These are phyloP conservation scores for Julus scanicus DNA, from an alignment of 2,888 invertebrate species.

Conservation along the genomic window DNA sequence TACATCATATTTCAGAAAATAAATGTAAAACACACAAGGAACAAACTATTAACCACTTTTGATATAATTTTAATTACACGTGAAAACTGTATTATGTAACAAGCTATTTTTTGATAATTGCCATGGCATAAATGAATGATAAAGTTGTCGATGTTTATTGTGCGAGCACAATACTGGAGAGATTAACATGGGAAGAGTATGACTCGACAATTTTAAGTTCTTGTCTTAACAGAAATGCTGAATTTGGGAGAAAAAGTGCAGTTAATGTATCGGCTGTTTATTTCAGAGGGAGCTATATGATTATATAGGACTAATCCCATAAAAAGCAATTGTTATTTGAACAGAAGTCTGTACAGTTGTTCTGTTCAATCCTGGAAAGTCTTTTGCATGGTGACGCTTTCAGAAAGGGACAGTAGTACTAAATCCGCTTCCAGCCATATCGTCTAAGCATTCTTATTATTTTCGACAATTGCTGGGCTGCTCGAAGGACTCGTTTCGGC, in stretches of 20 bases:
- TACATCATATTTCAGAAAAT: not conserved
- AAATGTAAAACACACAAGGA: not conserved
- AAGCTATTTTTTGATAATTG: conserved; percentile 34
- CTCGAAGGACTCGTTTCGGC: conserved; percentile 51
- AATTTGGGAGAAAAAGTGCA: conserved; percentile 1
- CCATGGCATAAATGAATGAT: conserved; percentile 22
- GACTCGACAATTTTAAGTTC: no score
- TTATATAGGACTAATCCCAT: not conserved
- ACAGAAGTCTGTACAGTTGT: not conserved
- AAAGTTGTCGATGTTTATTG: not conserved
- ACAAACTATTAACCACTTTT: not conserved
- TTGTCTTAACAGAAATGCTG: not conserved
- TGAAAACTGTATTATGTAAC: conserved; percentile 36
- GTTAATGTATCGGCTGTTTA: not conserved
- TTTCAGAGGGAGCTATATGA: not conserved
- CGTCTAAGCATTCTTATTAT: not conserved
- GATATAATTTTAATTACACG: conserved; percentile 30
- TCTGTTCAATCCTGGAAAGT: not conserved
- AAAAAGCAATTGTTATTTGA: not conserved
- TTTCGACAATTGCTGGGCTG: not conserved
- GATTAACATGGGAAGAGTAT: not conserved
- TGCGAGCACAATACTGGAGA: not conserved
- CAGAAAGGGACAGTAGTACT: not conserved
- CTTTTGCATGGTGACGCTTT: not conserved
- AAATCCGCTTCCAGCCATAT: not conserved